These are phyloP conservation scores for Neodontobutis hainanensis DNA, from an alignment of 2,113 vertebrate species.

Conservation along the genomic window DNA sequence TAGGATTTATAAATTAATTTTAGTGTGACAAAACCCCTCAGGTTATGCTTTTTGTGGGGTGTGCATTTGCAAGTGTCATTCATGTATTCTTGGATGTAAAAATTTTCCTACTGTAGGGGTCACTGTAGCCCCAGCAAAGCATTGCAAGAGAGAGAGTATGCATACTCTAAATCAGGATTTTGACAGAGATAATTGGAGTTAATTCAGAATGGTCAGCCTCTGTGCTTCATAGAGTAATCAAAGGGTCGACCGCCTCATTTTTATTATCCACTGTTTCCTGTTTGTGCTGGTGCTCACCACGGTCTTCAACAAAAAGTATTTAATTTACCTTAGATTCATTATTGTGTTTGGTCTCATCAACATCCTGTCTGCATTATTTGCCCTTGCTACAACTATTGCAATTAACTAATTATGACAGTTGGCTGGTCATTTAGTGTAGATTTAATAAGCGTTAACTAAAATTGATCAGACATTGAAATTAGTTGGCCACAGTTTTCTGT, in stretches of 20 bases:
- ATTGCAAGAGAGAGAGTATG: not conserved
- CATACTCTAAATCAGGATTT: not conserved
- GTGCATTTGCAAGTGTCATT: not conserved
- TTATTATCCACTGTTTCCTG: conserved; percentile 1
- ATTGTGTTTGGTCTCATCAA: conserved; percentile 5
- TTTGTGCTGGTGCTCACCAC: conserved; percentile 3
- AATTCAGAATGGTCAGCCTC: conserved; percentile 23
- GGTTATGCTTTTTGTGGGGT: not conserved
- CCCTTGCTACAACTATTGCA: conserved; percentile 42
- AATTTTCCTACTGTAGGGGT: conserved; percentile 55
- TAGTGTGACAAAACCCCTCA: conserved; percentile 8
- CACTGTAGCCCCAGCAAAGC: conserved; percentile 58
- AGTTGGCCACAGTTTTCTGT: conserved; percentile 61
- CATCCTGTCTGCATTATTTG: not conserved
- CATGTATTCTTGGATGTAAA: not conserved
- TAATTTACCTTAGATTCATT: conserved; percentile 1
- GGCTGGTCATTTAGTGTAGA: conserved; percentile 46
- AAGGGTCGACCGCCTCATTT: conserved; percentile 22
- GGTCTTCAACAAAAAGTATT: conserved; percentile 11
- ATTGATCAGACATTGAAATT: conserved; percentile 73
- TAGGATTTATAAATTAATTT: conserved; percentile 22
- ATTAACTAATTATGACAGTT: conserved; percentile 46
- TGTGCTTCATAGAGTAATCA: conserved; percentile 11
- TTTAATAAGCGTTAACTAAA: conserved; percentile 66
- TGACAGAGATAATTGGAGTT: conserved; percentile 31